phyloP scores from a whole-genome alignment of 2,113 vertebrate species.

The Gadus chalcogrammus region DNA sequence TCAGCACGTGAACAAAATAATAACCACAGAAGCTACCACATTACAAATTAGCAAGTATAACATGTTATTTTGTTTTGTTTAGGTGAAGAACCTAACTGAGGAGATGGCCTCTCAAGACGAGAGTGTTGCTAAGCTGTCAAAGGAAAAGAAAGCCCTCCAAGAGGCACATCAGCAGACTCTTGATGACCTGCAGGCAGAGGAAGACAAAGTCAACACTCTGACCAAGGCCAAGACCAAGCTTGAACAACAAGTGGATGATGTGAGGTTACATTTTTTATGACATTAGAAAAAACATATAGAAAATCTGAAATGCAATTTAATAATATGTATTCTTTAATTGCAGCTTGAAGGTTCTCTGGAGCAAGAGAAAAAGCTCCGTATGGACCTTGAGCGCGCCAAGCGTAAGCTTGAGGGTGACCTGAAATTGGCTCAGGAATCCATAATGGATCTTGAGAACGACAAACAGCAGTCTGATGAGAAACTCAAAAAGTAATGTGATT shows the following conservation, averaged over 20 bases:
- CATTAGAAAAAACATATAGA: background rate
- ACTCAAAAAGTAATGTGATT: background rate
- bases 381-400: background rate
- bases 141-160: constrained; percentile 75
- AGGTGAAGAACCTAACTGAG: constrained; percentile 49
- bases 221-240: constrained; percentile 55
- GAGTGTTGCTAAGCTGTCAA: constrained; percentile 69
- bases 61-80: background rate
- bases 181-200: constrained; percentile 72
- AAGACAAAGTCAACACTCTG: constrained; percentile 70
- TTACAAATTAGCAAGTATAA: background rate
- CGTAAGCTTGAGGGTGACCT: background rate
- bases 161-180: constrained; percentile 73
- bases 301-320: background rate
- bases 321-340: background rate
- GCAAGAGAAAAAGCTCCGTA: background rate
- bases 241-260: constrained; percentile 56
- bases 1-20: background rate
- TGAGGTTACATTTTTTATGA: constrained; percentile 12
- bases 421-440: background rate
- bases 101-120: constrained; percentile 68
- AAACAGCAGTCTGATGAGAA: background rate
- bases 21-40: background rate
- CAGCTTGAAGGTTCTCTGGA: background rate
- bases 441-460: background rate